phyloP scores from a whole-genome alignment of 2,797 vertebrate genomes.

The Tinamus major region DNA sequence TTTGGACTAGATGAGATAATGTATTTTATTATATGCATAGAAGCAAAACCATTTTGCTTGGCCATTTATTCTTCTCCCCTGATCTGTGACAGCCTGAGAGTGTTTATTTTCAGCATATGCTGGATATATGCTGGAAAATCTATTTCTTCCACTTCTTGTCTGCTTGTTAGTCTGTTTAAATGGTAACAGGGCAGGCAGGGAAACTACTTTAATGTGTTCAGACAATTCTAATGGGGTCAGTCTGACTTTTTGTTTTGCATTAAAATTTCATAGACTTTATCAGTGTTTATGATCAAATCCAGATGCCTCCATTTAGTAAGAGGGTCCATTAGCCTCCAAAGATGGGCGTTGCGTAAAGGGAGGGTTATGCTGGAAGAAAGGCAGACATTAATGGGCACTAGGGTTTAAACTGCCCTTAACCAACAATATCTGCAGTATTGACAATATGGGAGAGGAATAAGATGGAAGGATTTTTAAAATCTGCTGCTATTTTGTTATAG shows the following conservation, averaged over 20 bases:
- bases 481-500: neutral
- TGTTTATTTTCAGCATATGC: neutral
- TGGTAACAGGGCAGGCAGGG: neutral
- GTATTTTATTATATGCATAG: neutral
- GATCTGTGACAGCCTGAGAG: neutral
- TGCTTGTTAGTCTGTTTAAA: neutral
- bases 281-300: neutral
- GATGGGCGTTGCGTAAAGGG: neutral
- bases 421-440: neutral
- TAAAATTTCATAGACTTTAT: neutral
- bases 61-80: neutral
- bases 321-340: neutral
- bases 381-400: neutral
- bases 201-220: neutral
- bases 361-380: neutral
- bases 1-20: neutral
- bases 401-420: neutral
- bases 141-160: neutral
- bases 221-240: neutral
- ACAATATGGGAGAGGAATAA: neutral
- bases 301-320: neutral
- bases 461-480: slow-evolving; percentile 28
- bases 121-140: neutral
- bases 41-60: neutral
- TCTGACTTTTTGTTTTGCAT: neutral